Percentiles rank a stretch among this genome's conserved stretches.
phyloP scores from a whole-genome alignment of 2,113 vertebrate genomes.

The Eretmochelys imbricata region DNA sequence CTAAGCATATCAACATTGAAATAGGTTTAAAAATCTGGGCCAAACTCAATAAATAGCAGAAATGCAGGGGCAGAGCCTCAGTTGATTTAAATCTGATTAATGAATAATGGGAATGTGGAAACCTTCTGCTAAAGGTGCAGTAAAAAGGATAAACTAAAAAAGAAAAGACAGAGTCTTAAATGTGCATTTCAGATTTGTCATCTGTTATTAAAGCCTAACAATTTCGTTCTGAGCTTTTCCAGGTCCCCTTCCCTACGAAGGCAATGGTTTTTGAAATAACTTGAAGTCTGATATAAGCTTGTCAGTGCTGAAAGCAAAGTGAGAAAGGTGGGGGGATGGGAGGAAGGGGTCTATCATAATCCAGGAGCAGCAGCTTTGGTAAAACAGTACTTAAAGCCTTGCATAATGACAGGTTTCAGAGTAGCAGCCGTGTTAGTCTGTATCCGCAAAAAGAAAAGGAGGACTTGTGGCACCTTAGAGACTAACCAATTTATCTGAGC shows the following conservation, averaged over 20 bases:
- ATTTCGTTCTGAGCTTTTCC: not conserved
- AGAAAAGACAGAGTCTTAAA: not conserved
- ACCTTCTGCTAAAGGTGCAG: not conserved
- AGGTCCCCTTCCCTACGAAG: not conserved
- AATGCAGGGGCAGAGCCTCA: not conserved
- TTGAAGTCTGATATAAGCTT: not conserved
- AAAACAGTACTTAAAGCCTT: not conserved
- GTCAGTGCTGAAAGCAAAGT: not conserved
- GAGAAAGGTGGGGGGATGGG: not conserved
- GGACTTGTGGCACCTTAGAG: too few species aligned
- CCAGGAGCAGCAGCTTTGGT: not conserved
- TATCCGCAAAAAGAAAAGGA: too few species aligned
- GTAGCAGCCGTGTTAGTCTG: too few species aligned
- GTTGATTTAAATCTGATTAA: not conserved
- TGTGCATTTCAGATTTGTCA: not conserved
- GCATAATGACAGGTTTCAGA: too few species aligned
- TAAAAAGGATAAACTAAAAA: not conserved
- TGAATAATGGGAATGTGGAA: not conserved
- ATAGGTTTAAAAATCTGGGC: not conserved
- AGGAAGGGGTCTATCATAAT: not conserved
- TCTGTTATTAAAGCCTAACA: not conserved
- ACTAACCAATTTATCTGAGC: too few species aligned
- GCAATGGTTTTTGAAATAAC: not conserved
- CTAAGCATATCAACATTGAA: not conserved
- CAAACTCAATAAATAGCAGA: not conserved